phyloP scores from a whole-genome alignment of 2,797 vertebrate genomes.

The Propithecus deckenii region DNA sequence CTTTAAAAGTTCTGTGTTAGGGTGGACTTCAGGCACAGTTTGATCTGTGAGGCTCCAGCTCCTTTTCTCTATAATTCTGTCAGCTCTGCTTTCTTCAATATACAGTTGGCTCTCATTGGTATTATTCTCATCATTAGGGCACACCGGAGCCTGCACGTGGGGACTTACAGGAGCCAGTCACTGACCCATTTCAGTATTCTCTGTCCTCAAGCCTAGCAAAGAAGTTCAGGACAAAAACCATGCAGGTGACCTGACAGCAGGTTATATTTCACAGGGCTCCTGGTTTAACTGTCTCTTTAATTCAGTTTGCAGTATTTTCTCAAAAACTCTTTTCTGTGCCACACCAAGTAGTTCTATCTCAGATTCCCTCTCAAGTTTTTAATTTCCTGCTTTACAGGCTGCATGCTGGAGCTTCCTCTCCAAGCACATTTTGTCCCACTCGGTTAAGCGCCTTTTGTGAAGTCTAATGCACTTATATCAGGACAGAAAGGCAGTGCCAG shows the following conservation, averaged over 20 bases:
- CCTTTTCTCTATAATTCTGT: background rate
- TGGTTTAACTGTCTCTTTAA: constrained; percentile 23
- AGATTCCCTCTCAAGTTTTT: constrained; percentile 59
- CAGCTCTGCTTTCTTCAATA: background rate
- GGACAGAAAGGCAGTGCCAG: background rate
- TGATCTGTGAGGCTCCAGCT: background rate
- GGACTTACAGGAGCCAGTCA: background rate
- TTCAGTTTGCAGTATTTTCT: constrained; percentile 37
- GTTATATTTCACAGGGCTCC: background rate
- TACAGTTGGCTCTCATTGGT: background rate
- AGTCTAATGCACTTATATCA: constrained; percentile 34
- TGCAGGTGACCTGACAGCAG: background rate
- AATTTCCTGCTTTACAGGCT: constrained; percentile 61
- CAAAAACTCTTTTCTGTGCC: background rate
- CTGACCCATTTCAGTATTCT: background rate
- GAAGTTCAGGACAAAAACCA: background rate
- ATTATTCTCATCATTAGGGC: background rate
- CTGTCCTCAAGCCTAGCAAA: background rate
- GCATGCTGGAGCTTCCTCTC: constrained; percentile 27
- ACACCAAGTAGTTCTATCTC: constrained; percentile 34
- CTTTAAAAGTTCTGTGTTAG: background rate
- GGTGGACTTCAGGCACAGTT: background rate
- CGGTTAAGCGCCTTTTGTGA: constrained; percentile 55
- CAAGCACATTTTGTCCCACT: constrained; percentile 61
- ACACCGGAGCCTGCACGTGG: background rate